Base-by-base conservation (phyloP, 2,888 invertebrate genomes). In the Muschampia staudingeri region DNA sequence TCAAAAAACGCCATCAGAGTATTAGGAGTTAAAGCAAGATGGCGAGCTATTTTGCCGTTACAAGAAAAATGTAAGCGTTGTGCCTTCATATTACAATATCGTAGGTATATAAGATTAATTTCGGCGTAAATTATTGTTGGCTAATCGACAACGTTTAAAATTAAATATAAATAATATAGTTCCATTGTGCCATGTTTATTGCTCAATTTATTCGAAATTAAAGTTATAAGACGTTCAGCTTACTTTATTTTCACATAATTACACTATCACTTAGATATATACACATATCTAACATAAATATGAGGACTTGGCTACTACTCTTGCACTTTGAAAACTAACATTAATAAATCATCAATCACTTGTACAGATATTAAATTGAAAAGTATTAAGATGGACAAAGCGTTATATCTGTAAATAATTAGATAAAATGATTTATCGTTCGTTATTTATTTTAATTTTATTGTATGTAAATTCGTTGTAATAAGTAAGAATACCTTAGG, bases 391-490 rank as follows among this genome's bases (percentile, higher is more conserved):
- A 44, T 5, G 48, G 75, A 76, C 56, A 76, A 56, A 52, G 40
- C 56, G 44, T 34, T 92, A 88, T 89, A 90, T 90, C 90, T 90
- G 93, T 94, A 94, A 92, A 94, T 93, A 93, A 88, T 90, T 90
- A 76, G 70, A 71, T 80, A 76, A 80, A 76, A 76, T 76, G 71
- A 76, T 80, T 61, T 76, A 80, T 76, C 85, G 56, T 81, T 79
- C 69, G 77, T 75, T 70, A 65, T 67, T 48, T 70, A 40, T 56
- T 86, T 87, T 87, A 82, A 85, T 89, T 89, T 91, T 91, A 91
- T 87, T 65, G 12, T 65, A 65, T 92, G 92, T 92, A 92, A 90
- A 92, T 91, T 92, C 90, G 88, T 90, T 91, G 91, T 89, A 89
- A 90, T 89, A 91, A 88, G 89, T 92, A 25, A 25, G 25, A 25